A percentile compares a stretch with the other conserved stretches of the same genome.
Evolutionary conservation across 2,797 vertebrate species (phyloP).

Genomic region (Pseudomugil tenellus): DNA sequence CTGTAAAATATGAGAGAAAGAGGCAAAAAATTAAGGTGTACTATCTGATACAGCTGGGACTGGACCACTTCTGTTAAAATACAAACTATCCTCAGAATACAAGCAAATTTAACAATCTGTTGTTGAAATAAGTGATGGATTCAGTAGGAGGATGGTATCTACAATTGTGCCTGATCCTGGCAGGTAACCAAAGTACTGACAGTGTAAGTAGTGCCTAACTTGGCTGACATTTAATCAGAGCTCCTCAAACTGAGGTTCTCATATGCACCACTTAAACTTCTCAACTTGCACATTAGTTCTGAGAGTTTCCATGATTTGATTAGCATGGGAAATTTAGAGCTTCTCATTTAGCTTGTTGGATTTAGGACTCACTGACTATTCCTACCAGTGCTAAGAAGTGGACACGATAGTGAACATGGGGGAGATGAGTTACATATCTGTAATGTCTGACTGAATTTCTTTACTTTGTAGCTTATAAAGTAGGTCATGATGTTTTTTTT

Average conservation of each 20-base stretch:
- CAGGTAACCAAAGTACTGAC: background rate
- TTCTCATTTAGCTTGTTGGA: constrained; percentile 2
- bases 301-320: constrained; percentile 23
- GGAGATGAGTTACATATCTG: background rate
- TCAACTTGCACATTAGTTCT: constrained; percentile 3
- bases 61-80: background rate
- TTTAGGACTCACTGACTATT: background rate
- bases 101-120: background rate
- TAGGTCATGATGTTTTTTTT: constrained; percentile 25
- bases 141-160: no score
- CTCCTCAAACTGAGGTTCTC: background rate
- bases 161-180: background rate
- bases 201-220: background rate
- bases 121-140: no score
- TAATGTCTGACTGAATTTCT: background rate
- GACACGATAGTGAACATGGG: background rate
- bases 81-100: background rate
- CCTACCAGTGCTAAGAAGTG: background rate
- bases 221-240: background rate
- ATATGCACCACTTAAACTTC: constrained; percentile 1
- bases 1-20: background rate
- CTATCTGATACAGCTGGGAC: no score
- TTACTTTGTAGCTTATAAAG: constrained; percentile 1
- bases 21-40: background rate
- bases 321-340: constrained; percentile 24